Evolutionary conservation across 2,113 vertebrate species (phyloP).

Genomic region (Ceratotherium simum): DNA sequence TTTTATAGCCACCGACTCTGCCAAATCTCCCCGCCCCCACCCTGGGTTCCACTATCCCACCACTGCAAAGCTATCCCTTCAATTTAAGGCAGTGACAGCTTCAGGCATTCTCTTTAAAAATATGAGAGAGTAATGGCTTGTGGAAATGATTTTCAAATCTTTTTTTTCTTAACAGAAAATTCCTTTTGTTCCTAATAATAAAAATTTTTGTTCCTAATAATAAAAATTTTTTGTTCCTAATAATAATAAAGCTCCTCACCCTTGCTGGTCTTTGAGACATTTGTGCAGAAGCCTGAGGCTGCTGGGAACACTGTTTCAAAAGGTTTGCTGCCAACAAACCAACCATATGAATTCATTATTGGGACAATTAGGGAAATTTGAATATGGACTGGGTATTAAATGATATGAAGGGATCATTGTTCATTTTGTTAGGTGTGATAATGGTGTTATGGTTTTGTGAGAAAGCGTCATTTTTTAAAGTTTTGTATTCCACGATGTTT

Average conservation of each 20-base stretch:
- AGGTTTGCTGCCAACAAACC: not conserved
- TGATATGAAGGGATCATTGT: not conserved
- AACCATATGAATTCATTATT: not conserved
- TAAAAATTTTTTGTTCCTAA: slow-evolving; percentile 28
- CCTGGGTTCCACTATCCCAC: no score
- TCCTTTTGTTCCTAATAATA: slow-evolving; percentile 15
- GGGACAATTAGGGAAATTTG: not conserved
- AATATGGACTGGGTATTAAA: not conserved
- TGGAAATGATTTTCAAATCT: slow-evolving; percentile 11
- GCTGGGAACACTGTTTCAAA: not conserved
- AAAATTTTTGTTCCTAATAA: slow-evolving; percentile 22
- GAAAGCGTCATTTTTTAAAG: not conserved
- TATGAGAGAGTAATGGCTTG: not conserved
- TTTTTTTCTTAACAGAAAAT: not conserved
- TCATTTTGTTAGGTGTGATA: not conserved
- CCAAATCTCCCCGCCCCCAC: not conserved
- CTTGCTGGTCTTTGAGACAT: not conserved
- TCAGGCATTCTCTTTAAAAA: slow-evolving; percentile 13
- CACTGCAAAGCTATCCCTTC: not conserved
- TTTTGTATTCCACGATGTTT: not conserved
- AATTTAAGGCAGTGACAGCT: not conserved
- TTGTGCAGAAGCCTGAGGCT: not conserved
- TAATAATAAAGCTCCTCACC: not conserved
- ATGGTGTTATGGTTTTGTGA: not conserved
- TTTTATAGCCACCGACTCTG: not conserved